Conservation (phyloP, 2,888 invertebrate species). For the Ypsolopha scabrella region DNA sequence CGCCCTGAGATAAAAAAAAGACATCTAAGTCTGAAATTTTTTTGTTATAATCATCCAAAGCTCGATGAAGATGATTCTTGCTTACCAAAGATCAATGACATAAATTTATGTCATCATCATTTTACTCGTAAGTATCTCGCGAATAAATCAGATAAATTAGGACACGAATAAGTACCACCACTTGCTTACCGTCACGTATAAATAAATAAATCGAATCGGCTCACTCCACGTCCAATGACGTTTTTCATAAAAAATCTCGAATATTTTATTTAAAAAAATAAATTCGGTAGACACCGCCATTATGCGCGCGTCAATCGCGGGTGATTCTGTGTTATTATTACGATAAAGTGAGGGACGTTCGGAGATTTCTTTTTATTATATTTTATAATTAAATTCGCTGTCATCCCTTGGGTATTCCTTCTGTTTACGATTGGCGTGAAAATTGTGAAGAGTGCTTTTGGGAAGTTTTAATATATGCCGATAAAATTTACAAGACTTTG, state of each 20-base stretch:
- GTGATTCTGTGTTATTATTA: constrained; percentile 45
- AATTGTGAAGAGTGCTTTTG: constrained; percentile 11
- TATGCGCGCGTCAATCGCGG: constrained; percentile 54
- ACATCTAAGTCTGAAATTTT: too few relatives aligned
- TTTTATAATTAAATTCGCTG: constrained; percentile 67
- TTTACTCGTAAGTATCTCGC: too few relatives aligned
- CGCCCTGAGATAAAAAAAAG: too few relatives aligned
- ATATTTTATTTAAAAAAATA: constrained; percentile 54
- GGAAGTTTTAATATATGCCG: too few relatives aligned
- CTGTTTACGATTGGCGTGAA: constrained; percentile 62
- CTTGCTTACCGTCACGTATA: constrained; percentile 30
- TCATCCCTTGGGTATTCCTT: constrained; percentile 55
- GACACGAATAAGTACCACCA: constrained; percentile 29
- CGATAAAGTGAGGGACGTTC: constrained; percentile 51
- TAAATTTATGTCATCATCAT: too few relatives aligned
- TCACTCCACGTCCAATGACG: constrained; percentile 33
- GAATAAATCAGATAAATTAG: constrained; percentile 9
- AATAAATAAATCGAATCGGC: constrained; percentile 28
- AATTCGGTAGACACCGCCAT: constrained; percentile 47
- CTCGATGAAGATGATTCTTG: too few relatives aligned
- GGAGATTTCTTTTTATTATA: constrained; percentile 59
- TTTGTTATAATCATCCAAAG: too few relatives aligned
- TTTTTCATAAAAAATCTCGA: constrained; percentile 38
- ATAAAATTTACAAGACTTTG: too few relatives aligned
- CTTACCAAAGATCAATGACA: too few relatives aligned